Percentiles rank a stretch among this genome's conserved stretches.
These are phyloP conservation scores for Parambassis ranga DNA, from an alignment of 2,797 vertebrate species.

Conservation along the genomic window DNA sequence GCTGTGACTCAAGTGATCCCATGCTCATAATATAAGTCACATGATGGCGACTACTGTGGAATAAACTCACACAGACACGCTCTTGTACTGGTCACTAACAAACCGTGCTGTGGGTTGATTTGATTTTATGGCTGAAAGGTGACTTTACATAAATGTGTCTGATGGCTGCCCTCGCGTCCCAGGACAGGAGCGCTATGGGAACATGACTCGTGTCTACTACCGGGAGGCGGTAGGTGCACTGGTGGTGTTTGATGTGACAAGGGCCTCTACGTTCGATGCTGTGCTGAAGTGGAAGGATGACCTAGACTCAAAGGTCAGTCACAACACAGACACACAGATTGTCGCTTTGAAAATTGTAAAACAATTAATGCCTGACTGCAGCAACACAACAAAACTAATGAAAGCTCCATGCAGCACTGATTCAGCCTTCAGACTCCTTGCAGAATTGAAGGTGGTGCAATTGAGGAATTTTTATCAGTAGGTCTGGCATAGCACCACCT, in stretches of 20 bases:
- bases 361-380: too few relatives aligned
- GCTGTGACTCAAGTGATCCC: constrained; percentile 62
- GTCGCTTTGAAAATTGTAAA: too few relatives aligned
- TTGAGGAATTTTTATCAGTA: too few relatives aligned
- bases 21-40: constrained; percentile 70
- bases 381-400: too few relatives aligned
- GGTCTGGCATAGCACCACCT: too few relatives aligned
- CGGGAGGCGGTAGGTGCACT: constrained; percentile 83
- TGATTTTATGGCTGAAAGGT: constrained; percentile 4
- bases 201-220: constrained; percentile 87
- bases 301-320: constrained; percentile 83
- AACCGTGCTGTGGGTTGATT: not conserved
- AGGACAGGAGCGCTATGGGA: constrained; percentile 86
- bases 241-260: constrained; percentile 83
- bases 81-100: not conserved
- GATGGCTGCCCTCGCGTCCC: constrained; percentile 27
- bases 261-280: constrained; percentile 81
- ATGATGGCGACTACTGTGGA: constrained; percentile 55
- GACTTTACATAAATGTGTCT: constrained; percentile 4
- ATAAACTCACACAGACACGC: constrained; percentile 11
- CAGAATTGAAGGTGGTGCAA: too few relatives aligned
- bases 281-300: constrained; percentile 85
- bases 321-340: too few relatives aligned
- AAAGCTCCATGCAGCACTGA: too few relatives aligned
- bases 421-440: too few relatives aligned